Evolutionary conservation across 2,888 invertebrate species (phyloP), one percentile per base, ranked within the genome.

Genomic region (Hirtodrosophila alboralis): DNA sequence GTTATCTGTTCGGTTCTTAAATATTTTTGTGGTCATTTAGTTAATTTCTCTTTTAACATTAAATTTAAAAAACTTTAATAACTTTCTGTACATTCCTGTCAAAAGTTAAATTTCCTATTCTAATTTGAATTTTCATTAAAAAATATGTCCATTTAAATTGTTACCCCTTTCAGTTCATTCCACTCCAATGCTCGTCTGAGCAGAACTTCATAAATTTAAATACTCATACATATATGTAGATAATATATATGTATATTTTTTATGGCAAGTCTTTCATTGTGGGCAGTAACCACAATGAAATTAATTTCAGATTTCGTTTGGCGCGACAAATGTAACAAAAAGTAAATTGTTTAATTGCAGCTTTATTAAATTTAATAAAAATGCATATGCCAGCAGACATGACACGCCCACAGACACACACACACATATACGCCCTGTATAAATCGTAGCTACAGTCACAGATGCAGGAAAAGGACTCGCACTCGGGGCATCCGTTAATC

Each of bases 311-410:
- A 73, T 73, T 71, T 49, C 62, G 37, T 23, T 36, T 36, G 48
- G 13, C 62, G 52, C 52, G 73, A 63, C 70, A 73, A 73, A 70
- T 67, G 73, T 53, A 63, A 70, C 64, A 74, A 69, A n/a, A 45
- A 51, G 70, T 72, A 74, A 72, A 72, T 72, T 74, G 72, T 72
- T 72, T 72, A 72, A 72, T 72, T 80, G 79, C 77, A 79, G 75
- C 77, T 84, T 81, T 84, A 80, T 80, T 81, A 78, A 80, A 80
- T 80, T 80, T 80, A 62, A 80, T 81, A 84, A 81, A 80, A 75
- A 78, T 75, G 84, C 84, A 77, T 74, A 71, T 68, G 81, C 53
- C 31, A 37, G 26, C 40, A 64, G 67, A 77, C 68, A 48, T 37
- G 70, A 41, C 67, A 68, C 67, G 81, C 77, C 81, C 59, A 54